Base-by-base conservation (phyloP, 35 echinoderm and acorn worm genomes). In the Strongylocentrotus purpuratus region DNA sequence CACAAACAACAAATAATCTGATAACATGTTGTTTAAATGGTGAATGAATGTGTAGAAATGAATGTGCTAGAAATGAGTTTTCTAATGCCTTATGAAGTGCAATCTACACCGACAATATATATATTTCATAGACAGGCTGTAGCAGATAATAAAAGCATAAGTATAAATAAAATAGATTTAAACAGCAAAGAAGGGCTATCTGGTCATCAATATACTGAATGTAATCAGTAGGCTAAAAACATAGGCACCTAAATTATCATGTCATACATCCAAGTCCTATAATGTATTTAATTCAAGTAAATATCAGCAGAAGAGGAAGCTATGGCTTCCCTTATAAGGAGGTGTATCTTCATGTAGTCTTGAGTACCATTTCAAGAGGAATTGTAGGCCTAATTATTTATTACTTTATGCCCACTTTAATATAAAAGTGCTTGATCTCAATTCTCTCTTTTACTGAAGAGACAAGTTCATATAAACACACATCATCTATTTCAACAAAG, bases 371-470 rank as follows among this genome's bases (percentile, higher is more conserved):
- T 28, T 28, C 20, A 78, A 78, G 7, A n/a, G 25, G 4, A 78
- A 78, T 71, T 28, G 5, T 22, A n/a, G 20, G 52, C 17, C 52
- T 59, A 59, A 59, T 59, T 59, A 59, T 59, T 59, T 59, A 59
- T 59, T 59, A 59, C 52, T 59, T 59, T 59, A 17, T 59, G 52
- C 52, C 17, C 52, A 59, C 17, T 14, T 78, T 78, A 3, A 78
- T 41, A 55, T 55, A 55, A 55, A n/a, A 78, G 65, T 78, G 65
- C 65, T 78, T 78, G 65, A 78, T 78, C 65, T 78, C 65, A 78
- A 78, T 78, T 78, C 28, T 78, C 25, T 78, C 20, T 2, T 9
- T 59, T 17, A 59, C 17, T 59, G 52, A 28, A 28, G 25, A 71
- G 18, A 10, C 10, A 55, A 55, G 50, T 11, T 55, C 50, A 55